phyloP scores from a whole-genome alignment of 2,888 invertebrate genomes.

The Limnephilus auricula region DNA sequence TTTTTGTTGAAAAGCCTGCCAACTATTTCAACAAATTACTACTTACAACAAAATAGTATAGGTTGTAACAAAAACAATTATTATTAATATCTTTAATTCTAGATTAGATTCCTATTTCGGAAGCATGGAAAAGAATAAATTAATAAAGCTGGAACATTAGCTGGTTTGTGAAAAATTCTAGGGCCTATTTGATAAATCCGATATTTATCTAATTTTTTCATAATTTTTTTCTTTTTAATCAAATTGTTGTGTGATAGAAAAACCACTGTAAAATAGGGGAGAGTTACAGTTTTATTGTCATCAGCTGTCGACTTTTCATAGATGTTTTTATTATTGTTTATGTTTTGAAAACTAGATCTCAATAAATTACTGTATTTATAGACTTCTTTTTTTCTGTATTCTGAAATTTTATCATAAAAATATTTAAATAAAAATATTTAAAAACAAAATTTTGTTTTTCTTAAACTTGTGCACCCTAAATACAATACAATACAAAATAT shows the following conservation, averaged over 20 bases:
- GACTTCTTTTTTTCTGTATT: conserved; percentile 30
- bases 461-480: not conserved
- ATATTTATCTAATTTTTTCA: not conserved
- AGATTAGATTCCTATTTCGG: conserved; percentile 34
- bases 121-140: not conserved
- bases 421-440: conserved; percentile 35
- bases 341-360: conserved; percentile 8
- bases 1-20: conserved; percentile 15
- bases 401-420: conserved; percentile 33
- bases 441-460: not conserved
- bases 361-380: conserved; percentile 8
- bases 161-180: conserved; percentile 36
- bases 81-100: not conserved
- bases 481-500: no score
- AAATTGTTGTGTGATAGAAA: not conserved
- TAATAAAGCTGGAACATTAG: not conserved
- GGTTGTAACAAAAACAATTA: not conserved
- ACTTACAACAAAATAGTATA: not conserved
- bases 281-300: not conserved
- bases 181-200: not conserved
- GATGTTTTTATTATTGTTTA: not conserved
- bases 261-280: not conserved
- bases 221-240: not conserved
- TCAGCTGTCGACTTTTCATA: not conserved
- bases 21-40: conserved; percentile 12